Base-by-base conservation (phyloP, 2,113 vertebrate species). In the Gadus macrocephalus region DNA sequence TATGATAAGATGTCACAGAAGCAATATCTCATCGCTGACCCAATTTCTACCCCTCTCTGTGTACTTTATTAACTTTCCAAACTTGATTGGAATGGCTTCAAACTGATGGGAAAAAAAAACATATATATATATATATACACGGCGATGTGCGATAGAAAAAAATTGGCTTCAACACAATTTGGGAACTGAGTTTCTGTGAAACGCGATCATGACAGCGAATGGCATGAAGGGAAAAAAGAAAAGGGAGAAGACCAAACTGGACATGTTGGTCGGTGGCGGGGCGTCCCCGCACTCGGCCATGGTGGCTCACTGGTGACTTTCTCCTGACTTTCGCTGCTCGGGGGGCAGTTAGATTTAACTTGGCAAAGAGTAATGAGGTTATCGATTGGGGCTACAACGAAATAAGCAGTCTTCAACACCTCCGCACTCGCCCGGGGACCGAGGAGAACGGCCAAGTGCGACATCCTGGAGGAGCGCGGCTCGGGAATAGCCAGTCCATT, bases 291-390 rank as follows among this genome's bases (percentile, higher is more conserved):
- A 58, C 31, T 0, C 55, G 71, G 64, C 83, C 49, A 77, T 31
- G 75, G 82, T 82, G 77, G 73, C 82, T 58, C 64, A 84, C 69
- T 81, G 86, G 86, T 85, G 86, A 89, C 90, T 90, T 91, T 92
- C 90, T 89, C 76, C 83, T 88, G 89, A 91, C 89, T 91, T 90
- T 91, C 89, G 85, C 88, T 82, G 87, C 87, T 88, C 42, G 74
- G 85, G 42, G 42, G 88, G 86, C 84, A 86, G 86, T 89, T 92
- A 86, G 87, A 90, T 90, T 91, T 90, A 89, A 90, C 86, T 90
- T 91, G 88, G 91, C 90, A 90, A 90, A 91, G 90, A 90, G 89
- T 91, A 92, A 91, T 91, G 90, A 91, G 89, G 87, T 86, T 92
- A 91, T 91, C 75, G 91, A 92, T 90, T 35, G 84, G 82, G 84